These are phyloP conservation scores for Fissipunctia ypsillon DNA, from an alignment of 2,888 invertebrate genomes.

Conservation along the genomic window DNA sequence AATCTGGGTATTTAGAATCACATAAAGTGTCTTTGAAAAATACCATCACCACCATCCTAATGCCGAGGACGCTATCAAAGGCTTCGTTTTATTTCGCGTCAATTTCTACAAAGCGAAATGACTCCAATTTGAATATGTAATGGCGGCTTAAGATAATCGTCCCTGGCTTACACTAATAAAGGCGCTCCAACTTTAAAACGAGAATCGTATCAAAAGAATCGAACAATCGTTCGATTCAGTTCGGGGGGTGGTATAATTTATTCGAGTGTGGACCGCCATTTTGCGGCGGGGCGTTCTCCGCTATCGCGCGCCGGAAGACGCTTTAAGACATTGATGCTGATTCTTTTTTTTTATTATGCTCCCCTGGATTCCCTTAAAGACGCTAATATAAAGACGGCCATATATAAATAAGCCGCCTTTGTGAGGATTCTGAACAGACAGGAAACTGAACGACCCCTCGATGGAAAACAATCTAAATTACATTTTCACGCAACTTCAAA, in stretches of 20 bases:
- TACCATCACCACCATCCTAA: slow-evolving; percentile 81
- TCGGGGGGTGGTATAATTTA: slow-evolving; percentile 88
- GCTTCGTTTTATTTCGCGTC: slow-evolving; percentile 90
- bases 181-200: slow-evolving; percentile 87
- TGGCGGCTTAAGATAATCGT: slow-evolving; percentile 90
- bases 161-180: slow-evolving; percentile 90
- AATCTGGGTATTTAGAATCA: slow-evolving; percentile 39
- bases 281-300: slow-evolving; percentile 86
- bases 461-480: slow-evolving; percentile 90
- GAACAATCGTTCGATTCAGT: slow-evolving; percentile 88
- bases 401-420: slow-evolving; percentile 90
- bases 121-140: slow-evolving; percentile 91
- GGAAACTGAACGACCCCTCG: slow-evolving; percentile 84
- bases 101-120: slow-evolving; percentile 90
- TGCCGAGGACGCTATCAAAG: slow-evolving; percentile 82
- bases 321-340: slow-evolving; percentile 90
- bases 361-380: slow-evolving; percentile 89
- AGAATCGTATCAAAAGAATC: slow-evolving; percentile 89
- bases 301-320: slow-evolving; percentile 87
- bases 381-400: slow-evolving; percentile 90
- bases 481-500: slow-evolving; percentile 91
- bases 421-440: slow-evolving; percentile 82
- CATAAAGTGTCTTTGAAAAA: slow-evolving; percentile 75
- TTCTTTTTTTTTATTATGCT: slow-evolving; percentile 89
- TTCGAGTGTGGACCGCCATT: slow-evolving; percentile 90